phyloP scores from a whole-genome alignment of 2,888 invertebrate species.

The Morpho helenor region DNA sequence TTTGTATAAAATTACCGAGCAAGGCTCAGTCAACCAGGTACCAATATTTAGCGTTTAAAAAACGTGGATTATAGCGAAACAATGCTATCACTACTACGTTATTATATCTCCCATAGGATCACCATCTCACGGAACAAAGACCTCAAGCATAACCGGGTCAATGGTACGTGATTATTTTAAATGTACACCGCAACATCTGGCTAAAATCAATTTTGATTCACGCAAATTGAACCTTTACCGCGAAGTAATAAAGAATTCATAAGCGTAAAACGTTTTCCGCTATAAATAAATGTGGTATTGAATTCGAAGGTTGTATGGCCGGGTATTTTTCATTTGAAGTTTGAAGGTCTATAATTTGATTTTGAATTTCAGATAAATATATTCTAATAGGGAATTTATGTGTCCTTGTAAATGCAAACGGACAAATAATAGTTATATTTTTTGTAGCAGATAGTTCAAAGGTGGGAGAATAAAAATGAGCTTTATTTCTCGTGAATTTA shows the following conservation, averaged over 20 bases:
- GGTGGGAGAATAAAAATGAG: too few relatives aligned
- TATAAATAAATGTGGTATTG: constrained; percentile 3
- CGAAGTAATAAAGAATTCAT: neutral
- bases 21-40: too few relatives aligned
- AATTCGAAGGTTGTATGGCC: constrained; percentile 17
- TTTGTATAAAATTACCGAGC: too few relatives aligned
- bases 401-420: too few relatives aligned
- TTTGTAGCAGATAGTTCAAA: too few relatives aligned
- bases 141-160: constrained; percentile 38
- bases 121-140: constrained; percentile 28
- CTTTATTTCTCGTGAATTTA: too few relatives aligned
- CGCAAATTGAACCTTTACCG: constrained; percentile 13
- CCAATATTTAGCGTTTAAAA: too few relatives aligned
- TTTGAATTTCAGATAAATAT: neutral
- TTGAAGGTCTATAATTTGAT: neutral
- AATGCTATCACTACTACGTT: neutral
- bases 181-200: constrained; percentile 19
- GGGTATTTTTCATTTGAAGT: constrained; percentile 14
- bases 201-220: constrained; percentile 7
- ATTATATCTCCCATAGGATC: constrained; percentile 18
- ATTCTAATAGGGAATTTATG: too few relatives aligned
- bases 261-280: constrained; percentile 2
- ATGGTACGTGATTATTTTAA: constrained; percentile 35
- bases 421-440: too few relatives aligned
- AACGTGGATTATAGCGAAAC: neutral